Percentiles rank a stretch among this genome's conserved stretches.
These are phyloP conservation scores for Coregonus ussuriensis DNA, from an alignment of 2,797 vertebrate species.

Conservation along the genomic window DNA sequence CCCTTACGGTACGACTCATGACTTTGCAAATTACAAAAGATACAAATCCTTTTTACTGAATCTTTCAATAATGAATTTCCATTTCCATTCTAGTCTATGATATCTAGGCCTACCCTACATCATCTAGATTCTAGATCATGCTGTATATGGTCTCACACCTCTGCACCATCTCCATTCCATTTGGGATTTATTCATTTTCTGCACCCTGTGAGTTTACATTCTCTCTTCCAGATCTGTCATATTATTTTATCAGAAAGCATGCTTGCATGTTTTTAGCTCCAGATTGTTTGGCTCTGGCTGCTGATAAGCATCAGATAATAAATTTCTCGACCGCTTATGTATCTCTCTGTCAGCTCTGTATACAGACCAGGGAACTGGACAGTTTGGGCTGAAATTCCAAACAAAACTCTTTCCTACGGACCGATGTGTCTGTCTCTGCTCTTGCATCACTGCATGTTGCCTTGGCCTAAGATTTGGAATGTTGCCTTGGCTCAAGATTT, in stretches of 20 bases:
- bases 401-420: not conserved
- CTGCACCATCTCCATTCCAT: not conserved
- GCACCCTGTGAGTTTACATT: slow-evolving; percentile 21
- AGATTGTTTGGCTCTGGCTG: slow-evolving; percentile 41
- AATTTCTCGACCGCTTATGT: slow-evolving; percentile 62
- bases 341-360: slow-evolving; percentile 51
- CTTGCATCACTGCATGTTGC: slow-evolving; percentile 36
- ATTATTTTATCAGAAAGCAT: not conserved
- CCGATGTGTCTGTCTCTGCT: not conserved
- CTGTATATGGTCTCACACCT: not conserved
- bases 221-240: not conserved
- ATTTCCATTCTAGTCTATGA: not conserved
- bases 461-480: not conserved
- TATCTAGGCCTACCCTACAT: not conserved
- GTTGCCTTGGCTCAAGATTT: too few relatives aligned
- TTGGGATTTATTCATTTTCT: slow-evolving; percentile 14
- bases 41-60: not conserved
- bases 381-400: slow-evolving; percentile 24
- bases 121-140: too few relatives aligned
- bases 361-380: slow-evolving; percentile 47
- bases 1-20: too few relatives aligned
- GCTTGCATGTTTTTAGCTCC: slow-evolving; percentile 11
- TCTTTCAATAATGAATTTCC: not conserved
- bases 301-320: slow-evolving; percentile 61
- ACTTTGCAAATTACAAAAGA: not conserved